A percentile compares a stretch with the other conserved stretches of the same genome.
Conservation (phyloP, 2,113 vertebrate species). For the Daboia siamensis region DNA sequence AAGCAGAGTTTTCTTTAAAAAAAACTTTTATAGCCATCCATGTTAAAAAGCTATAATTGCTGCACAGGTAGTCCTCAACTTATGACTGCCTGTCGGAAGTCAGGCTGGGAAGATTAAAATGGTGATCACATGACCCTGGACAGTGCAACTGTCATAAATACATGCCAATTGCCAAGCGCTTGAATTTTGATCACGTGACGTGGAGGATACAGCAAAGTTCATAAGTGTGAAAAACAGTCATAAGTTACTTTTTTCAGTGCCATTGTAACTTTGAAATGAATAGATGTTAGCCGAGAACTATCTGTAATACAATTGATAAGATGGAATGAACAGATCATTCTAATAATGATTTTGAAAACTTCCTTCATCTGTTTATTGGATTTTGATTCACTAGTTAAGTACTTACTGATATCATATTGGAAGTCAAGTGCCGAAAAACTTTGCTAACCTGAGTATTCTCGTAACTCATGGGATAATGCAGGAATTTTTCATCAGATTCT, state of each 20-base stretch:
- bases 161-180: not conserved
- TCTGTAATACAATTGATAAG: not conserved
- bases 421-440: not conserved
- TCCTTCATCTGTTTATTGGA: not conserved
- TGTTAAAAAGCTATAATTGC: not conserved
- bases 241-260: not conserved
- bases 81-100: not conserved
- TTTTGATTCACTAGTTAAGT: not conserved
- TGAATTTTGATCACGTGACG: not conserved
- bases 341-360: not conserved
- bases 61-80: not conserved
- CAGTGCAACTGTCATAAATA: not conserved
- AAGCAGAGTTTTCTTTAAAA: not conserved
- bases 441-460: fast-evolving
- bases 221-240: not conserved
- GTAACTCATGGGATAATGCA: not conserved
- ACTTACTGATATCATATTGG: not conserved
- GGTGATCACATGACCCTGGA: not conserved
- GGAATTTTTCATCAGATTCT: not conserved
- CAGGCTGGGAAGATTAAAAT: not conserved
- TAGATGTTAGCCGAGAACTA: not conserved
- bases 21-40: not conserved
- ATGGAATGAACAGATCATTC: not conserved
- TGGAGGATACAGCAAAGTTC: not conserved
- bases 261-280: not conserved